These are phyloP conservation scores for Ctenomys sociabilis DNA, from an alignment of 2,113 vertebrate genomes.

Conservation along the genomic window DNA sequence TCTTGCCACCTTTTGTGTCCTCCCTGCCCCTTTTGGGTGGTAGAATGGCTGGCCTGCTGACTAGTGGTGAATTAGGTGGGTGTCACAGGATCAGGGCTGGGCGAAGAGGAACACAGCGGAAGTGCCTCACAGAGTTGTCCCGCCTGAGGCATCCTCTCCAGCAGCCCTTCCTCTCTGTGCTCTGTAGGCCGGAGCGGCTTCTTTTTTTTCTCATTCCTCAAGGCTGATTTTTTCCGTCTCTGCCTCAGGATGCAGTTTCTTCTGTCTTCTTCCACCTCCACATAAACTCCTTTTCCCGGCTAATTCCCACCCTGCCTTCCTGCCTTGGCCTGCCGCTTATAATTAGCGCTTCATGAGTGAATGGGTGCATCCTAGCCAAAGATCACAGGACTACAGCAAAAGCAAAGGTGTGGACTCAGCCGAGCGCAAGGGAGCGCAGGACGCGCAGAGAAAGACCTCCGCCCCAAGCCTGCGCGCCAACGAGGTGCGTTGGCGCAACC, in stretches of 20 bases:
- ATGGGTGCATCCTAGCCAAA: background rate
- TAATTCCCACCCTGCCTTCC: background rate
- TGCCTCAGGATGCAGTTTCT: background rate
- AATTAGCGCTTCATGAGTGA: background rate
- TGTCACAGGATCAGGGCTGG: background rate
- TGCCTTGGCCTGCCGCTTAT: background rate
- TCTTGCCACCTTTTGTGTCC: background rate
- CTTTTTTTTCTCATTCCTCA: background rate
- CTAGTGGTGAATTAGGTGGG: background rate
- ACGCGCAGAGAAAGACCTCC: fast-evolving
- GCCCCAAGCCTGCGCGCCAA: no score
- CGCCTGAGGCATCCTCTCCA: background rate
- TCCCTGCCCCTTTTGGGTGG: background rate
- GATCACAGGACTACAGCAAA: background rate
- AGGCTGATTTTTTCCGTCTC: background rate
- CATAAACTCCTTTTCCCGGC: background rate
- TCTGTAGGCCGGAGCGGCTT: background rate
- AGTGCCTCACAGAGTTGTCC: no score
- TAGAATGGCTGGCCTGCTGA: background rate
- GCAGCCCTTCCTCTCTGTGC: background rate
- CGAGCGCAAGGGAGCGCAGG: background rate
- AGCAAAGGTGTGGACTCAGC: background rate
- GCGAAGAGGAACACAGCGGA: no score
- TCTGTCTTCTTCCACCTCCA: background rate
- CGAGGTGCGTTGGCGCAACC: no score